Evolutionary conservation across 2,797 vertebrate species (phyloP).

Genomic region (Urosaurus nigricauda): DNA sequence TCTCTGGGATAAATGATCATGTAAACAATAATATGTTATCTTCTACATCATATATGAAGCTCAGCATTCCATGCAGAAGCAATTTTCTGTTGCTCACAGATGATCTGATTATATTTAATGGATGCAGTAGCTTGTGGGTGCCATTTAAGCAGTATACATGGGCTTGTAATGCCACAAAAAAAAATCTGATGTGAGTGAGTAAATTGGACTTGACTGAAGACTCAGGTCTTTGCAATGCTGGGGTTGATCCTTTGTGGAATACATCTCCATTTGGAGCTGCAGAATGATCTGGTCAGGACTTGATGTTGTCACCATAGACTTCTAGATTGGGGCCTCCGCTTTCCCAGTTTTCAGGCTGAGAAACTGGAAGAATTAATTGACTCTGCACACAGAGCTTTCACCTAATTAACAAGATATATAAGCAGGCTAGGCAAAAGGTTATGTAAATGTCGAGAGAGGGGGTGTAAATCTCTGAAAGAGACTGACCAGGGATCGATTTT

Average conservation of each 20-base stretch:
- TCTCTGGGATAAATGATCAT: not conserved
- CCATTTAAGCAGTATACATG: not conserved
- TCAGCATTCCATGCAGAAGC: not conserved
- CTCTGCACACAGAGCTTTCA: constrained; percentile 26
- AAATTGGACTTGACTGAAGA: not conserved
- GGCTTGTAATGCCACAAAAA: not conserved
- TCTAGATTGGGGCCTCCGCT: not conserved
- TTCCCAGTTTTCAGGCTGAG: not conserved
- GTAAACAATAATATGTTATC: not conserved
- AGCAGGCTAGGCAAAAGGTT: constrained; percentile 37
- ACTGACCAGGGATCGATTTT: constrained; percentile 28
- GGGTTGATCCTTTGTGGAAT: not conserved
- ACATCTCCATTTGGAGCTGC: not conserved
- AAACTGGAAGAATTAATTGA: constrained; percentile 41
- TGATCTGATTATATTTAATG: not conserved
- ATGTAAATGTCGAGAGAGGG: constrained; percentile 37
- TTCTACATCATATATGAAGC: not conserved
- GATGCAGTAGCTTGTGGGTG: not conserved
- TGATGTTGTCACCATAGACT: not conserved
- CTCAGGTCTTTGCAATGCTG: not conserved
- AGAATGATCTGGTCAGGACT: not conserved
- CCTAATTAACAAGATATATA: constrained; percentile 51
- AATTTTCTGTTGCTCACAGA: not conserved
- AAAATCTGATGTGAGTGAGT: not conserved
- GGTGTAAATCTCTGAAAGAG: constrained; percentile 43